Conservation (phyloP, 2,797 vertebrate species). For the Hapalemur alaotrensis region DNA sequence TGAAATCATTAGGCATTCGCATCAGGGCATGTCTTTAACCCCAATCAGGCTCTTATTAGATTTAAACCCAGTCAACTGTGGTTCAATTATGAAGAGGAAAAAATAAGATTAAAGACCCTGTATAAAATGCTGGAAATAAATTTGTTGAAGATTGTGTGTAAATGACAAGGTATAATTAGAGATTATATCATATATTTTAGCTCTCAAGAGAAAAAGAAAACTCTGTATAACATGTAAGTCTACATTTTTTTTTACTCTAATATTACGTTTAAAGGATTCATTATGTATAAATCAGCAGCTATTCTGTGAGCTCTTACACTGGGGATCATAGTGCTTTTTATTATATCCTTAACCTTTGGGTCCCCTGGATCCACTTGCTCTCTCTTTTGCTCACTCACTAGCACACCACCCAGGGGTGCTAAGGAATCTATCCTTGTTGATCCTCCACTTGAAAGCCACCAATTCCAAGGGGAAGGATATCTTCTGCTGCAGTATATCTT, state of each 20-base stretch:
- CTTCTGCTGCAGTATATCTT: neutral
- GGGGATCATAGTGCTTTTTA: neutral
- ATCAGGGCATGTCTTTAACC: slow-evolving; percentile 60
- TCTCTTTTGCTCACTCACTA: neutral
- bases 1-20: slow-evolving; percentile 56
- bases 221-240: neutral
- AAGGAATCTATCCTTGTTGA: neutral
- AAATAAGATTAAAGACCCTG: slow-evolving; percentile 42
- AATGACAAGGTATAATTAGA: slow-evolving; percentile 67
- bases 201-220: slow-evolving; percentile 40
- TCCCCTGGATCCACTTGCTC: neutral
- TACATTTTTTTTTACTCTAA: slow-evolving; percentile 1
- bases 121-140: slow-evolving; percentile 60
- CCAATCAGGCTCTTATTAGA: slow-evolving; percentile 57
- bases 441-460: neutral
- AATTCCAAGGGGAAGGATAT: neutral
- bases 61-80: slow-evolving; percentile 64
- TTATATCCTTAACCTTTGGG: neutral
- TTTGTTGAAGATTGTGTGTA: slow-evolving; percentile 47
- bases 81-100: slow-evolving; percentile 45
- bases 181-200: slow-evolving; percentile 53
- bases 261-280: neutral
- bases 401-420: neutral
- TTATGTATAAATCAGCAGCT: neutral
- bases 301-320: neutral